A percentile compares a stretch with the other conserved stretches of the same genome.
phyloP scores from a whole-genome alignment of 2,113 vertebrate genomes.

The Asarcornis scutulata region DNA sequence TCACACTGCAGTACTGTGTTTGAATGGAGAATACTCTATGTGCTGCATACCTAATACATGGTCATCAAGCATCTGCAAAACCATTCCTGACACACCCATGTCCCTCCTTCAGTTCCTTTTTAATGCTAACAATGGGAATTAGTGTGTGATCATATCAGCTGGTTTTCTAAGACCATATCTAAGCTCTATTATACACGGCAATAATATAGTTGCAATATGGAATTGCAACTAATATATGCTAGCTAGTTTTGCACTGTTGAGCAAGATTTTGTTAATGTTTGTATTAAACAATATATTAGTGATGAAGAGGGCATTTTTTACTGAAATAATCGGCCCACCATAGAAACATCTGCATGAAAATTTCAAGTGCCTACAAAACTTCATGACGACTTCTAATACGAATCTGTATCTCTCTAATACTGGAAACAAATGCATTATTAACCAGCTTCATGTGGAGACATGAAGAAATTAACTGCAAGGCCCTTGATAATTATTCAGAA shows the following conservation, averaged over 20 bases:
- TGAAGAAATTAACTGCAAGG: conserved; percentile 4
- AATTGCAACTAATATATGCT: not conserved
- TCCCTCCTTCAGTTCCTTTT: not conserved
- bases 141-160: not conserved
- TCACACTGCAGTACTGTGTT: not conserved
- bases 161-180: not conserved
- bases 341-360: not conserved
- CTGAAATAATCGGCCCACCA: not conserved
- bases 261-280: not conserved
- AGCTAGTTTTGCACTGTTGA: not conserved
- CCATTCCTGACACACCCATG: not conserved
- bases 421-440: conserved; percentile 21
- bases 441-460: conserved; percentile 21
- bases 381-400: not conserved
- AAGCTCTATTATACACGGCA: not conserved
- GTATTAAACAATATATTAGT: not conserved
- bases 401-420: not conserved
- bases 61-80: not conserved
- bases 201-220: not conserved
- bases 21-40: not conserved
- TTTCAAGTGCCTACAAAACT: not conserved
- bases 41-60: not conserved
- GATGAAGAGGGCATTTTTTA: not conserved
- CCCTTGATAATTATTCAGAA: not conserved
- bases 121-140: not conserved